Evolutionary conservation across 1,140 invertebrate genomes (phyloP), one percentile per base, ranked within the genome.

Genomic region (Bombus difficillimus): DNA sequence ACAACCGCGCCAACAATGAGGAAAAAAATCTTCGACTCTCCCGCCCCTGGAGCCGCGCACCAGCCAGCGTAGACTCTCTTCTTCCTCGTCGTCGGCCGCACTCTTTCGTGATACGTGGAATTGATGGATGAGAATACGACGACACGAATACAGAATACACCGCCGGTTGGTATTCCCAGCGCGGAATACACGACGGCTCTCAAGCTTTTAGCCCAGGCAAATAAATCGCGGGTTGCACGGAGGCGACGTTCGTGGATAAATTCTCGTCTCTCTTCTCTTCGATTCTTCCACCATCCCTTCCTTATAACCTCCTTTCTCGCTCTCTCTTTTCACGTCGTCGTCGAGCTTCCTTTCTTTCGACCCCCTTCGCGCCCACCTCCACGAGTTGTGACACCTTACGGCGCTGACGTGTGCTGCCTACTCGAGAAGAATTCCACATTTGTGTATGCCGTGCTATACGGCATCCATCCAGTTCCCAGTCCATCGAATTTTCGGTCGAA

Each of bases 161-260:
- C 74, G 71, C n/a, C 75, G 69, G 68, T 83, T 85, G 73, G 78
- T 85, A 89, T 87, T 89, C 75, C 85, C 88, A 89, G 75, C 78
- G 86, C 74, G 89, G 81, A 85, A 89, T 90, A 85, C 81, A 81
- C 81, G 75, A 39, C 89, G 81, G 78, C 88, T 89, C 89, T 89
- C 88, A 90, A 90, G 89, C 89, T 90, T 90, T 90, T 90, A 90
- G 89, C 79, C 71, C 81, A 69, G 88, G 88, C 89, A 90, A 90
- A 90, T 90, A 90, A 89, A 90, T 90, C 89, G 88, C 69, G 78
- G 85, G 66, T 89, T 87, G 85, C 89, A 66, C 89, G 69, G 81
- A 87, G 84, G 77, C 83, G 80, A 81, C 77, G 78, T 76, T 86
- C 81, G n/a, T 71, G 81, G 83, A 90, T 86, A 88, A 88, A 88